These are phyloP conservation scores for Papilio helenus DNA, from an alignment of 1,140 invertebrate genomes.

Conservation along the genomic window DNA sequence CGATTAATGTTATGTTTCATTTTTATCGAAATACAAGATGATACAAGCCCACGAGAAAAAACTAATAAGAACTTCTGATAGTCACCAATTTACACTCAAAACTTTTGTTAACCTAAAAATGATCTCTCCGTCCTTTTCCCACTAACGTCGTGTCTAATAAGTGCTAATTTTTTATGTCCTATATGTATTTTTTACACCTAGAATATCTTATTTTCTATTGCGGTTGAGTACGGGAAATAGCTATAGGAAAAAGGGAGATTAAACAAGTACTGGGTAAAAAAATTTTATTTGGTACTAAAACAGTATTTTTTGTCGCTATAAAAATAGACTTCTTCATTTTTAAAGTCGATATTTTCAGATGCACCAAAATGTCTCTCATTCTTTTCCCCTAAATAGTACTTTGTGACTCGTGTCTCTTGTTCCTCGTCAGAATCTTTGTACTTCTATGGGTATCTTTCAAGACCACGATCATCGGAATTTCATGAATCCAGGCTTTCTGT, in stretches of 20 bases:
- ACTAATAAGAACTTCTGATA: neutral
- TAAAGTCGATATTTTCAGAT: neutral
- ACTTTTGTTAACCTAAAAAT: no score
- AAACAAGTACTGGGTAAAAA: neutral
- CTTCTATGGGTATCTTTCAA: neutral
- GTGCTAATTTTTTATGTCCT: no score
- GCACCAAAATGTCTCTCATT: neutral
- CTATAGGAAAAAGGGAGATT: neutral
- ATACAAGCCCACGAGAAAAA: neutral
- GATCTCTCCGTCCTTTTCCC: no score
- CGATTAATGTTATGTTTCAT: conserved; percentile 60
- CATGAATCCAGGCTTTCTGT: no score
- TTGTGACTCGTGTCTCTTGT: neutral
- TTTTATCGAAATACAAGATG: conserved; percentile 43
- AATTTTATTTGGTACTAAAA: neutral
- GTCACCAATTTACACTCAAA: no score
- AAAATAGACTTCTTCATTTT: neutral
- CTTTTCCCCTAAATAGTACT: neutral
- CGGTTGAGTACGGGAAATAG: no score
- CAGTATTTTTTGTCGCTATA: neutral
- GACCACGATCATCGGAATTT: no score
- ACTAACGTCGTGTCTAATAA: no score
- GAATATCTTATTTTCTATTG: no score
- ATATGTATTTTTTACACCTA: no score
- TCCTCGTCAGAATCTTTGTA: neutral